A percentile compares a stretch with the other conserved stretches of the same genome.
Evolutionary conservation across 2,113 vertebrate genomes (phyloP).

Genomic region (Sylvilagus bachmani): DNA sequence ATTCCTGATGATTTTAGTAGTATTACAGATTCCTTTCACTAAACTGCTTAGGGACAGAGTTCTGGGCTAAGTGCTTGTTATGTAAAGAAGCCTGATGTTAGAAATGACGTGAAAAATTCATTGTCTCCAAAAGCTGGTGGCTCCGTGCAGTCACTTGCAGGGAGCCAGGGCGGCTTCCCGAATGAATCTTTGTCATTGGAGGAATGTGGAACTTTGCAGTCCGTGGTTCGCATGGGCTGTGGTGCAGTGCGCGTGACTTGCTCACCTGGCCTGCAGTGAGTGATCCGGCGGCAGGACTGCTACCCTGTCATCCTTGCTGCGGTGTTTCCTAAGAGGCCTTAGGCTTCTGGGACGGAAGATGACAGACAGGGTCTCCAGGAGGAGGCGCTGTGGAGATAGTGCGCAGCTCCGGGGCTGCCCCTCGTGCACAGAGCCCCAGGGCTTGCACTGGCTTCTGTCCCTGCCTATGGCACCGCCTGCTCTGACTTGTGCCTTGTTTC

Average conservation of each 20-base stretch:
- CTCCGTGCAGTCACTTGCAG: too few species aligned
- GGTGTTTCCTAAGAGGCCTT: not conserved
- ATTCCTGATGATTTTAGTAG: too few species aligned
- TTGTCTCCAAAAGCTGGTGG: too few species aligned
- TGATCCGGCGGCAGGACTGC: too few species aligned
- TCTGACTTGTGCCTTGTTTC: not conserved
- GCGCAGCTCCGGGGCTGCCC: not conserved
- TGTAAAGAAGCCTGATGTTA: too few species aligned
- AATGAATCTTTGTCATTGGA: too few species aligned
- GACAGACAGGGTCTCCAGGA: not conserved
- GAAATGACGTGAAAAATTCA: too few species aligned
- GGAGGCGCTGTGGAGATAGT: not conserved
- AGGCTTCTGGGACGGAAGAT: not conserved
- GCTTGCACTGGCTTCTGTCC: not conserved
- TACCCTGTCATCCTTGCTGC: not conserved
- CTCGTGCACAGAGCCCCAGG: not conserved
- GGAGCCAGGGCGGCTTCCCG: too few species aligned
- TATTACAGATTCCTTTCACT: too few species aligned
- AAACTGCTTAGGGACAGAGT: too few species aligned
- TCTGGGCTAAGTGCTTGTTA: too few species aligned
- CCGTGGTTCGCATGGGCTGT: not conserved
- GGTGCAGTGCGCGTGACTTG: not conserved
- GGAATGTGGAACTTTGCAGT: not conserved
- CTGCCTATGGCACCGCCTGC: not conserved
- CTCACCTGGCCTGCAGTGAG: not conserved